These are phyloP conservation scores for Protobothrops flavoviridis DNA, from an alignment of 2,113 vertebrate genomes.

Conservation along the genomic window DNA sequence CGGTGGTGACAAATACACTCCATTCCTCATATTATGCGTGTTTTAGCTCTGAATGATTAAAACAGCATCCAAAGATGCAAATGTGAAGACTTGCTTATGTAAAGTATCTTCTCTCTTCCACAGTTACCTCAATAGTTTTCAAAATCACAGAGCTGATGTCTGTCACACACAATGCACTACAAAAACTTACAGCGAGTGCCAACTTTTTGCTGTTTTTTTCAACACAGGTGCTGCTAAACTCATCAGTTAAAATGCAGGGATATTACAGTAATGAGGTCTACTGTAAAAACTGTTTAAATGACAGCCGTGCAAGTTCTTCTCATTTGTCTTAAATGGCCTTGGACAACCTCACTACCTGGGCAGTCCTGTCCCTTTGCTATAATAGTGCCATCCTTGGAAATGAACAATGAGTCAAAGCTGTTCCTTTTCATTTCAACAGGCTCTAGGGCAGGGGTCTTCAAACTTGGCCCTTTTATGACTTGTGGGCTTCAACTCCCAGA, in stretches of 20 bases:
- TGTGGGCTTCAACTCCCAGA: too few relatives aligned
- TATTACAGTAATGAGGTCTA: conserved; percentile 55
- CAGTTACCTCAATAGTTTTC: conserved; percentile 28
- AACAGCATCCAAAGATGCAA: conserved; percentile 24
- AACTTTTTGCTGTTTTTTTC: conserved; percentile 52
- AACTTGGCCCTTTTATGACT: too few relatives aligned
- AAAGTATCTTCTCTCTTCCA: conserved; percentile 35
- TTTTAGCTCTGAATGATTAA: conserved; percentile 41
- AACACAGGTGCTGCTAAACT: conserved; percentile 26
- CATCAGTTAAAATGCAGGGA: conserved; percentile 38
- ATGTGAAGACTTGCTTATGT: background rate
- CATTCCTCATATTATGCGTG: conserved; percentile 6
- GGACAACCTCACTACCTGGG: conserved; percentile 31
- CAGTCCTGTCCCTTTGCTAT: conserved; percentile 28
- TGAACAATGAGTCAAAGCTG: conserved; percentile 33
- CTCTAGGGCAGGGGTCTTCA: background rate
- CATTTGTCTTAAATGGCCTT: conserved; percentile 60
- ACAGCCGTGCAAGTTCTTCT: conserved; percentile 2
- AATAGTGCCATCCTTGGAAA: conserved; percentile 23
- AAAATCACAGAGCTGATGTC: background rate
- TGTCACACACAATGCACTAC: conserved; percentile 46
- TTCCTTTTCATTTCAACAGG: conserved; percentile 28
- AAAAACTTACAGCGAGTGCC: conserved; percentile 67
- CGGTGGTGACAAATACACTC: background rate
- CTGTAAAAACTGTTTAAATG: conserved; percentile 19